These are phyloP conservation scores for Macrocentrus cingulum DNA, from an alignment of 1,140 invertebrate genomes.

Conservation along the genomic window DNA sequence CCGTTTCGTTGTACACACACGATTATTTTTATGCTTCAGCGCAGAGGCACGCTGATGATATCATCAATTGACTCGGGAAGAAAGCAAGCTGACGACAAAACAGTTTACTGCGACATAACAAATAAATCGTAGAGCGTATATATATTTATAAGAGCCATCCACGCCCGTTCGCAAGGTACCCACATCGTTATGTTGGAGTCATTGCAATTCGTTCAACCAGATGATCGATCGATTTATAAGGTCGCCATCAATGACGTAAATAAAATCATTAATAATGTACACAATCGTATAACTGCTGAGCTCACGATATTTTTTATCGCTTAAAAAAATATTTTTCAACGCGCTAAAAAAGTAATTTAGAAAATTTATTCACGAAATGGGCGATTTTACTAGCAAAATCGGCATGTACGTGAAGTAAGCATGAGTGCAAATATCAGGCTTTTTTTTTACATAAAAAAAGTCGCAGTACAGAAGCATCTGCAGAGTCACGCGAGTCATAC, in stretches of 20 bases:
- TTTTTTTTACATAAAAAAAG: not conserved
- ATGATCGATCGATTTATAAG: slow-evolving; percentile 11
- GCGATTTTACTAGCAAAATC: too few relatives aligned
- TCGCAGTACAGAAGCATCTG: not conserved
- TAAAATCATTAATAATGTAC: slow-evolving; percentile 17
- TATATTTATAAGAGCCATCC: too few relatives aligned
- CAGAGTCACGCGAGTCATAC: slow-evolving; percentile 3
- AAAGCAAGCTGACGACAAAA: not conserved
- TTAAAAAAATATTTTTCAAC: too few relatives aligned
- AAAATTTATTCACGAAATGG: not conserved
- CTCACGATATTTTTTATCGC: too few relatives aligned
- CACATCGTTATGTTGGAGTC: too few relatives aligned
- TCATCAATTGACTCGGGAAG: slow-evolving; percentile 11
- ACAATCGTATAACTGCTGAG: slow-evolving; percentile 22
- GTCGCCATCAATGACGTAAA: slow-evolving; percentile 13
- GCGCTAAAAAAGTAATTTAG: too few relatives aligned
- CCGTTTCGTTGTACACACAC: slow-evolving; percentile 6
- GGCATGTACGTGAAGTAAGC: too few relatives aligned
- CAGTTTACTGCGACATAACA: not conserved
- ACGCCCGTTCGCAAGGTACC: too few relatives aligned
- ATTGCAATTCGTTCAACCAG: not conserved
- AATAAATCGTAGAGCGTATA: not conserved
- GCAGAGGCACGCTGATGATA: slow-evolving; percentile 15
- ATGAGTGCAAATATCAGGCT: too few relatives aligned
- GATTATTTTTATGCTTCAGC: slow-evolving; percentile 24